phyloP scores from a whole-genome alignment of 2,113 vertebrate species.

The Ammodytes dubius region DNA sequence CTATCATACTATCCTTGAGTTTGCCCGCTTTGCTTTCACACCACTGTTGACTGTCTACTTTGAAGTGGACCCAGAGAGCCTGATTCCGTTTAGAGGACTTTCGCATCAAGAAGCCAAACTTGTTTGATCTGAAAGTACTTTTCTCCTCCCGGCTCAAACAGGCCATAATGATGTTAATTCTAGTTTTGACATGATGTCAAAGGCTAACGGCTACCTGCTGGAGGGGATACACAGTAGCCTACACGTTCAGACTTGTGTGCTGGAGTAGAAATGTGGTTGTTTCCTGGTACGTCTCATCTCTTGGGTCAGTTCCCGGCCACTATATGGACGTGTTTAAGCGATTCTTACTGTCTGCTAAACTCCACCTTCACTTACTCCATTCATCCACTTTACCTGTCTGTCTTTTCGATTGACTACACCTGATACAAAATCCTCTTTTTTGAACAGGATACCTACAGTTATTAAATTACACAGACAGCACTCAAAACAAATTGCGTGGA shows the following conservation, averaged over 20 bases:
- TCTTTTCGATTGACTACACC: background rate
- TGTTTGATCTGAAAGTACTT: background rate
- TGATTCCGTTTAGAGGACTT: background rate
- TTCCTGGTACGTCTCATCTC: background rate
- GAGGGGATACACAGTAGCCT: background rate
- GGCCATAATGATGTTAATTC: constrained; percentile 20
- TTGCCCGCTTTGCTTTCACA: background rate
- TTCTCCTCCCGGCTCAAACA: constrained; percentile 17
- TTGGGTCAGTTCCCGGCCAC: background rate
- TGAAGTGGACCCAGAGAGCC: background rate
- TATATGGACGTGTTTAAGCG: background rate
- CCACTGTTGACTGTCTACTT: background rate
- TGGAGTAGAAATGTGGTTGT: background rate
- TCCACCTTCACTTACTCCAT: background rate
- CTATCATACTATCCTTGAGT: background rate
- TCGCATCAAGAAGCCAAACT: background rate
- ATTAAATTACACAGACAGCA: constrained; percentile 13
- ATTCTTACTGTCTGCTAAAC: background rate
- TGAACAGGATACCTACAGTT: background rate
- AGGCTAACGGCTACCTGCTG: constrained; percentile 12
- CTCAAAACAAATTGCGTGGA: background rate
- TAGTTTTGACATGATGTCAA: constrained; percentile 43
- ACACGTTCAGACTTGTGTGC: constrained; percentile 23
- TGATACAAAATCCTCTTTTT: background rate
- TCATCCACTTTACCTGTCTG: background rate